Base-by-base conservation (phyloP, 92 coral and sea anemone species). In the Parazoanthus darwini region DNA sequence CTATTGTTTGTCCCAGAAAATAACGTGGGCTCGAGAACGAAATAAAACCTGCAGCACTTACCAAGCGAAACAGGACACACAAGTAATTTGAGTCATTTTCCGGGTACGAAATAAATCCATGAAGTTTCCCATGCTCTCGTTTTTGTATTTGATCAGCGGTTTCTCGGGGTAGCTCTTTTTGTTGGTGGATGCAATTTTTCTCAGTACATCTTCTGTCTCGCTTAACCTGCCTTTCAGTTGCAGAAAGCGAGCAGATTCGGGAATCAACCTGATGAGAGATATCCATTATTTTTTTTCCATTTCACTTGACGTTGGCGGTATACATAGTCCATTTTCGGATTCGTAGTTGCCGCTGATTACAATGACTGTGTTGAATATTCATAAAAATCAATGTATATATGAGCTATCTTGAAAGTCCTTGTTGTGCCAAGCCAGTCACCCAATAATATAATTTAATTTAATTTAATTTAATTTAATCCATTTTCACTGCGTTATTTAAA, bases 161-260 rank as follows among this genome's bases (percentile, higher is more conserved):
- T 89, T 87, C 2, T 91, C 88, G 8, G 92, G 86, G 88, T 90
- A 85, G 75, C 79, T 51, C 71, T 77, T 92, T 46, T 90, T 94
- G 88, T 94, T 94, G 37, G 90, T 88, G 88, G 43, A 72, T 29
- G 96, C 95, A 74, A 91, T 90, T 58, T 79, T 91, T 50, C 71
- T 44, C 77, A 94, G 81, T 81, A 88, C 85, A 13, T 88, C 82
- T 38, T 67, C 82, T 2, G 98, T 94, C 88, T 93, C 90, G 11
- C 88, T 90, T 18, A 25, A 25, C 81, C 82, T 89, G 16, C 98
- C 98, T 82, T 85, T 93, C 11, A 94, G 70, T 88, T 90, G 74
- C 37, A 88, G 82, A 88, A 90, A 94, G 78, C 98, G 94, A 9
- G 93, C 89, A 46, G 98, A 94, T 78, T 94, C 98, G 36, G 98